A percentile compares a stretch with the other conserved stretches of the same genome.
phyloP scores from a whole-genome alignment of 2,888 invertebrate species.

The Antheraea assamensis region DNA sequence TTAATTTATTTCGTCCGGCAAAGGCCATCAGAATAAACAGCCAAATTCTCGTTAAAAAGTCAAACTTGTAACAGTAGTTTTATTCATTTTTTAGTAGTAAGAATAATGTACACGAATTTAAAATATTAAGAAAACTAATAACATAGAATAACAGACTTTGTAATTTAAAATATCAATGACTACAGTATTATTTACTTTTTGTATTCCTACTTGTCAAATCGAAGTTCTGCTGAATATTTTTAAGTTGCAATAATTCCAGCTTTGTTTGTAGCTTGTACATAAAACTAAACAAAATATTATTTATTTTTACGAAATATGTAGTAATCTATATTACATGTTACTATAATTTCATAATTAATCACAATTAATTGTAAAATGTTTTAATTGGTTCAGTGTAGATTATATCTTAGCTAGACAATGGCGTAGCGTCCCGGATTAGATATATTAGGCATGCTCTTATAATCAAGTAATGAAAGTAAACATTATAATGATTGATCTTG shows the following conservation, averaged over 20 bases:
- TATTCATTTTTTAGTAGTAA: neutral
- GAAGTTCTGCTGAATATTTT: neutral
- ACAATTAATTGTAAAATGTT: neutral
- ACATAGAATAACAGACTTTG: neutral
- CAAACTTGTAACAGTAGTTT: neutral
- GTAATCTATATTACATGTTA: neutral
- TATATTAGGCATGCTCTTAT: neutral
- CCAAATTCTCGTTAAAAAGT: neutral
- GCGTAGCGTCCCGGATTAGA: neutral
- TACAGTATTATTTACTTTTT: neutral
- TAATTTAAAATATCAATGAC: neutral
- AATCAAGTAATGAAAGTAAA: neutral
- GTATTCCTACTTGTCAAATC: neutral
- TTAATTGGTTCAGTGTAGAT: slow-evolving; percentile 4
- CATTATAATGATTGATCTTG: neutral
- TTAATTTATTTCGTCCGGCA: neutral
- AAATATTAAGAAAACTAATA: neutral
- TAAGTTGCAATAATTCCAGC: neutral
- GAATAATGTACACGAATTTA: too few species aligned
- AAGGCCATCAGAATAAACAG: neutral
- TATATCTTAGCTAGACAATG: neutral
- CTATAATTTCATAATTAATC: neutral
- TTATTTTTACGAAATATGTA: neutral
- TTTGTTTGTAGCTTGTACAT: neutral
- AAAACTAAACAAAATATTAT: neutral